These are phyloP conservation scores for Nasonia oneida DNA, from an alignment of 2,888 invertebrate species.

Conservation along the genomic window DNA sequence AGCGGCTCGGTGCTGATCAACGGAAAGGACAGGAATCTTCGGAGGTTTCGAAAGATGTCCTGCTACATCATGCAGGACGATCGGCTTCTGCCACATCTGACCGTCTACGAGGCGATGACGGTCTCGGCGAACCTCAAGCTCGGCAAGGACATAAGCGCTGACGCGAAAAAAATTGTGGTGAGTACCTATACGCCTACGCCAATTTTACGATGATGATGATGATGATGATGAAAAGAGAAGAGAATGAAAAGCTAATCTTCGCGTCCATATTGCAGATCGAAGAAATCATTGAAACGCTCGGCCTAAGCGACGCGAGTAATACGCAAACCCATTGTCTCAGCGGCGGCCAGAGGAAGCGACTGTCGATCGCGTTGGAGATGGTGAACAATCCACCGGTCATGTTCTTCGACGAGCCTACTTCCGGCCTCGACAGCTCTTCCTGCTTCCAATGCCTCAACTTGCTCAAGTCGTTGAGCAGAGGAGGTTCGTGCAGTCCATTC, in stretches of 20 bases:
- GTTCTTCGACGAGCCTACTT: slow-evolving; percentile 97
- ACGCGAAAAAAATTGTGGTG: slow-evolving; percentile 89
- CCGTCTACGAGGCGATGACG: slow-evolving; percentile 95
- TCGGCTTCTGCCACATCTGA: slow-evolving; percentile 92
- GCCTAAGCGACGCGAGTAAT: slow-evolving; percentile 88
- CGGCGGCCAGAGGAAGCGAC: slow-evolving; percentile 94
- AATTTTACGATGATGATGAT: background rate
- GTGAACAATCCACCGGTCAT: slow-evolving; percentile 98
- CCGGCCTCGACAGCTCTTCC: slow-evolving; percentile 96
- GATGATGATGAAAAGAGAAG: background rate
- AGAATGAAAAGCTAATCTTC: background rate
- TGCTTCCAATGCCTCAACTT: slow-evolving; percentile 95
- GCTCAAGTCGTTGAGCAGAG: slow-evolving; percentile 92
- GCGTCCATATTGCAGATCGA: slow-evolving; percentile 76
- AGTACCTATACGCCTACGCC: slow-evolving; percentile 37
- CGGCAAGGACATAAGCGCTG: slow-evolving; percentile 87
- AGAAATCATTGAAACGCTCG: slow-evolving; percentile 92
- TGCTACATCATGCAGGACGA: slow-evolving; percentile 99
- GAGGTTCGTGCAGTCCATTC: slow-evolving; percentile 78
- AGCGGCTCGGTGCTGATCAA: slow-evolving; percentile 93
- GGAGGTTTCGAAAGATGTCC: slow-evolving; percentile 94
- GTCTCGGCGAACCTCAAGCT: slow-evolving; percentile 96
- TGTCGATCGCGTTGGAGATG: slow-evolving; percentile 94
- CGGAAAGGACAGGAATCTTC: slow-evolving; percentile 91
- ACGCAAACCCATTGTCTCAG: slow-evolving; percentile 91